phyloP scores from a whole-genome alignment of 2,113 vertebrate genomes.

The Quiscalus mexicanus region DNA sequence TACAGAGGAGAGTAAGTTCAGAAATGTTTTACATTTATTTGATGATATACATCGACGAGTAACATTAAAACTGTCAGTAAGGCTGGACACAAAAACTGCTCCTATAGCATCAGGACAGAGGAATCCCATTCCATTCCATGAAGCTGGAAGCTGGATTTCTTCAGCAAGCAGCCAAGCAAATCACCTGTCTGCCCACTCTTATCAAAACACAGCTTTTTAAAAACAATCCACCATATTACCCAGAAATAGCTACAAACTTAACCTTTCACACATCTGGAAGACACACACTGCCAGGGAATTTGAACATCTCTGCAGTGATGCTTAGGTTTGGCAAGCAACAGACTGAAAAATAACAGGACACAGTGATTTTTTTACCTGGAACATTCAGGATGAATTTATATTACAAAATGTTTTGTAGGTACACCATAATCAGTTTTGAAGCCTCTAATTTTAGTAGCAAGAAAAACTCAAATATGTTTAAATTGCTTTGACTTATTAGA shows the following conservation, averaged over 20 bases:
- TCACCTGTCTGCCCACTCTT: background rate
- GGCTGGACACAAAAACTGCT: too few relatives aligned
- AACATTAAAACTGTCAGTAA: background rate
- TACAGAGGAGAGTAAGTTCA: background rate
- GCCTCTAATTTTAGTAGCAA: background rate
- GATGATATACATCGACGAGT: background rate
- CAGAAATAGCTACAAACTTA: background rate
- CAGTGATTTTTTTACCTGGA: background rate
- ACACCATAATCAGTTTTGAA: background rate
- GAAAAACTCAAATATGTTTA: background rate
- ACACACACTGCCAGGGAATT: background rate
- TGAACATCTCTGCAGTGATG: background rate
- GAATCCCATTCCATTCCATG: background rate
- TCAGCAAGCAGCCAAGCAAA: background rate
- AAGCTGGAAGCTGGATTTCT: background rate
- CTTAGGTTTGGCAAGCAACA: background rate
- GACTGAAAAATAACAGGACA: background rate
- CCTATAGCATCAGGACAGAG: fast-evolving
- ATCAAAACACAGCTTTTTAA: background rate
- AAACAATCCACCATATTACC: background rate
- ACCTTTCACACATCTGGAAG: background rate
- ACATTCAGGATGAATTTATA: background rate
- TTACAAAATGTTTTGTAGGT: background rate
- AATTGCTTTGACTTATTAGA: background rate
- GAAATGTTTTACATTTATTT: background rate